Evolutionary conservation across 2,113 vertebrate species (phyloP), one percentile per base, ranked within the genome.

Genomic region (Jacana jacana): DNA sequence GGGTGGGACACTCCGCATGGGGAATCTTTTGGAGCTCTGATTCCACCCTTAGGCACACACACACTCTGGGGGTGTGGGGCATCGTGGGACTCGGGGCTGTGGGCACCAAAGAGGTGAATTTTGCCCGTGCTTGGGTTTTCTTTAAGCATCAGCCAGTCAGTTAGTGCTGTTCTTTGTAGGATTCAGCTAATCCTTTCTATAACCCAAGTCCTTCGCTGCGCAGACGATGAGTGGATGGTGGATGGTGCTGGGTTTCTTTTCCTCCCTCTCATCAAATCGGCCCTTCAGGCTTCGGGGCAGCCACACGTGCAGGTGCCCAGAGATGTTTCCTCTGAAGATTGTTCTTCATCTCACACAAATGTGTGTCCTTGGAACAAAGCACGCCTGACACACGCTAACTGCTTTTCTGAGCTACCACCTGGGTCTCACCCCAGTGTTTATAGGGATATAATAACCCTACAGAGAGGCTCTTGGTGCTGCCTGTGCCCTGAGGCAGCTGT

Each of bases 361-460:
- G 33, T 5, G 0, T 2, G 11, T 23, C 25, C 33, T 48, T 16
- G 28, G 33, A 51, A 18, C 28, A 22, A 30, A n/a, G 40, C 28
- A 1, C 20, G 0, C 1, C 0, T 2, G 8, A 55, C 2, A 4
- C 11, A 5, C 40, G 1, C 24, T 2, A 4, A 22, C 2, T 25
- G 33, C n/a, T 86, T 35, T 54, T 5, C 46, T 4, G 9, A 2
- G 28, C 10, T 60, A 13, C 64, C 55, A 4, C 10, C 69, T 19
- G 57, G 44, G 35, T 31, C 57, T 37, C 48, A 35, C 33, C 51
- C 7, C 14, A 0, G 49, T 3, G 82, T 40, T 86, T 28, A 8
- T 0, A 15, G 19, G 14, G 63, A 6, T 10, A 1, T 7, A n/a
- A n/a, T 12, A 25, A 46, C 37, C 2, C 70, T 6, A 23, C 35